Conservation (phyloP, 2,888 invertebrate genomes). For the Macrophya annulata region DNA sequence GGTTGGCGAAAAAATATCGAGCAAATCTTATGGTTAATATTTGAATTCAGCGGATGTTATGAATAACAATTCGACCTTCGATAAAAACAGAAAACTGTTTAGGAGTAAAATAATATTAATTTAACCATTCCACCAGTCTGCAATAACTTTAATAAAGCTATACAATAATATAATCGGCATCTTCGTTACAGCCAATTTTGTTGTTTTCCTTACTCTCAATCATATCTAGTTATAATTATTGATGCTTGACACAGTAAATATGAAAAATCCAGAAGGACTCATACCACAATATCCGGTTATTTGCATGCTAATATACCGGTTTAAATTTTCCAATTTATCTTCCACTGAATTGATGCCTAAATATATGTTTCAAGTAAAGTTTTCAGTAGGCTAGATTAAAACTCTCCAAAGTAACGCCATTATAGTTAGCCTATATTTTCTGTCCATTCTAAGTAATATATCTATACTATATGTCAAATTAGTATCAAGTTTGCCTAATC, state of each 20-base stretch:
- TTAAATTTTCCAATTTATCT: not conserved
- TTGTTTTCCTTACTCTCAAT: no score
- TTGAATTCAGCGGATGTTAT: constrained; percentile 21
- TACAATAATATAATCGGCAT: not conserved
- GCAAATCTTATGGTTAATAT: constrained; percentile 28
- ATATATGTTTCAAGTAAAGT: not conserved
- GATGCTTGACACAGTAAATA: not conserved
- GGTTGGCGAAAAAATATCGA: constrained; percentile 1
- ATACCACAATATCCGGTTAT: not conserved
- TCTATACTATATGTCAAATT: not conserved
- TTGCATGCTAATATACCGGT: not conserved
- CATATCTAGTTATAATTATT: not conserved
- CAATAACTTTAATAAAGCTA: not conserved
- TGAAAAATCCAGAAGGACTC: not conserved
- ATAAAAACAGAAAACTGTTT: constrained; percentile 8
- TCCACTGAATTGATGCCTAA: not conserved
- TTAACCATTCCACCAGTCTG: constrained; percentile 1
- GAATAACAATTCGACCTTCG: constrained; percentile 34
- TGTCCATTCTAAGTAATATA: not conserved
- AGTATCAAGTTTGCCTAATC: constrained; percentile 13
- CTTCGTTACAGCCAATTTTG: not conserved
- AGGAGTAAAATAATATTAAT: not conserved
- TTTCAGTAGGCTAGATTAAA: not conserved
- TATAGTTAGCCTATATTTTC: not conserved
- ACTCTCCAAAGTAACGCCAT: not conserved